Conservation (phyloP, 2,797 vertebrate genomes). For the Parambassis ranga region DNA sequence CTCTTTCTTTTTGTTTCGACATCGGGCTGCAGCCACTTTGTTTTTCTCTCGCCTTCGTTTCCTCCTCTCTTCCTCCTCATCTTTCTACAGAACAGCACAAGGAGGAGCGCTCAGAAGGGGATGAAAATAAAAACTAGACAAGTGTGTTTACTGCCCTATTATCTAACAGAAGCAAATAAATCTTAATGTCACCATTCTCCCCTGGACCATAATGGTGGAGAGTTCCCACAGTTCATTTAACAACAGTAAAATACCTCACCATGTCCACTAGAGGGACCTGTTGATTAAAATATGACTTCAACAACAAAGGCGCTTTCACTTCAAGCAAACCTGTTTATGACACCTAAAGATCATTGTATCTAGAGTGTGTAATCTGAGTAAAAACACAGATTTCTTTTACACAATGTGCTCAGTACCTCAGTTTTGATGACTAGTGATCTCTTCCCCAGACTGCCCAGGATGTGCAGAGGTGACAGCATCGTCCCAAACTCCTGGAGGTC, state of each 20-base stretch:
- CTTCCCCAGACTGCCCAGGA: constrained; percentile 91
- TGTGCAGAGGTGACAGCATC: constrained; percentile 92
- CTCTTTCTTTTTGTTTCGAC: constrained; percentile 99
- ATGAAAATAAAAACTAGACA: too few relatives aligned
- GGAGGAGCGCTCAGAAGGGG: too few relatives aligned
- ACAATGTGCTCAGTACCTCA: constrained; percentile 80
- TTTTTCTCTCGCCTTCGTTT: constrained; percentile 97
- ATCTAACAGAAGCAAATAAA: too few relatives aligned
- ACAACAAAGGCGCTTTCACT: neutral
- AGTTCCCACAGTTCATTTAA: neutral
- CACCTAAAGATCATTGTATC: too few relatives aligned
- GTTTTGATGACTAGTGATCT: constrained; percentile 89
- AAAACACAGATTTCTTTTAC: neutral
- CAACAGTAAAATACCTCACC: neutral
- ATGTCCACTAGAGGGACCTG: constrained; percentile 63
- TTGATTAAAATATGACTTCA: constrained; percentile 25
- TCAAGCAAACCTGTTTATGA: neutral
- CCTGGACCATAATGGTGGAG: neutral
- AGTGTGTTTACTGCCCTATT: too few relatives aligned
- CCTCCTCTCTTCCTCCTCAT: constrained; percentile 93
- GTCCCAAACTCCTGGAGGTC: constrained; percentile 91
- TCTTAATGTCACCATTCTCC: too few relatives aligned
- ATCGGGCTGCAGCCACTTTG: constrained; percentile 95
- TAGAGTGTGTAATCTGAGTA: neutral
- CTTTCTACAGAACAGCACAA: constrained; percentile 76